Conservation (phyloP, 1,140 invertebrate genomes). For the Micrasema minimum region DNA sequence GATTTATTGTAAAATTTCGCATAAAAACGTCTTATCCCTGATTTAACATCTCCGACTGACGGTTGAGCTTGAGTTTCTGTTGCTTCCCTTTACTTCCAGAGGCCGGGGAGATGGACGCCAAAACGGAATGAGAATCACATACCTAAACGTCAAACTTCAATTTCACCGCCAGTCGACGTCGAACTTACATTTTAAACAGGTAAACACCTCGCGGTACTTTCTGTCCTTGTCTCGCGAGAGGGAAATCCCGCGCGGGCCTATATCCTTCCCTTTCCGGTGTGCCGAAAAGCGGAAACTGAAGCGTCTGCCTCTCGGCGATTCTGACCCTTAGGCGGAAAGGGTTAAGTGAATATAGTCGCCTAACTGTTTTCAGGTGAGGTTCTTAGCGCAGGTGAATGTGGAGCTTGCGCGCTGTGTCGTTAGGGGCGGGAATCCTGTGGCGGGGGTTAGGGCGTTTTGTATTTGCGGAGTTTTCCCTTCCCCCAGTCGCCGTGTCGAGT, state of each 20-base stretch:
- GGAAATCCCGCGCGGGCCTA: slow-evolving; percentile 10
- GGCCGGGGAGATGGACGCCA: slow-evolving; percentile 19
- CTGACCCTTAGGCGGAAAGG: slow-evolving; percentile 32
- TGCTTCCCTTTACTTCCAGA: neutral
- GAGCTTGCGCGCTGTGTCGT: neutral
- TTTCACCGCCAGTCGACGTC: slow-evolving; percentile 39
- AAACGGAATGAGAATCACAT: slow-evolving; percentile 39
- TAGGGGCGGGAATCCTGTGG: slow-evolving; percentile 1
- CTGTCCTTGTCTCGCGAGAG: slow-evolving; percentile 8
- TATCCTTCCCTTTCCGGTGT: slow-evolving; percentile 28
- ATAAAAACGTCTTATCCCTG: slow-evolving; percentile 27
- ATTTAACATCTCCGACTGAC: neutral
- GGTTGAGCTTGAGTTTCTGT: neutral
- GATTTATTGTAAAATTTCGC: no score
- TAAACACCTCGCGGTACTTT: slow-evolving; percentile 36
- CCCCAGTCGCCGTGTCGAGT: slow-evolving; percentile 26
- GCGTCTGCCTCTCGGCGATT: slow-evolving; percentile 32
- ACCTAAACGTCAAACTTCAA: slow-evolving; percentile 44
- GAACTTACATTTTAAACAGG: slow-evolving; percentile 43
- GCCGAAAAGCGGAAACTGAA: slow-evolving; percentile 36
- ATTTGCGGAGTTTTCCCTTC: slow-evolving; percentile 20
- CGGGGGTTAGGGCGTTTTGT: slow-evolving; percentile 22
- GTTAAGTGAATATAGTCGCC: slow-evolving; percentile 31
- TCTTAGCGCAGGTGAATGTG: neutral
- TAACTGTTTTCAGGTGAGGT: slow-evolving; percentile 27